Conservation (phyloP, 2,113 vertebrate genomes). For the Chionis minor region DNA sequence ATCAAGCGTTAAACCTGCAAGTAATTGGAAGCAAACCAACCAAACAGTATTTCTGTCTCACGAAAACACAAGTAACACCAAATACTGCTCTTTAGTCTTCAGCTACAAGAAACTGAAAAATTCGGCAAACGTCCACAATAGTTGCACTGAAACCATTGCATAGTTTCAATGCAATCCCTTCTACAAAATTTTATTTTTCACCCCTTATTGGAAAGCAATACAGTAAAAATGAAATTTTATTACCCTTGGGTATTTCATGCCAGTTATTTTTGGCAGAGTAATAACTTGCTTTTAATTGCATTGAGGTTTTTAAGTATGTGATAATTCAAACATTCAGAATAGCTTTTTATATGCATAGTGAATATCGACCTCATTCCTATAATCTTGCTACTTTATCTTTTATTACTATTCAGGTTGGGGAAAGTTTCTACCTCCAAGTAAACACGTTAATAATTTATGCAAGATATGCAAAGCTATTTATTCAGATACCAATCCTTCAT, state of each 20-base stretch:
- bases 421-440: not conserved
- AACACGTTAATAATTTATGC: not conserved
- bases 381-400: not conserved
- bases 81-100: not conserved
- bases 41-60: not conserved
- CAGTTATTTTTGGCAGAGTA: conserved; percentile 3
- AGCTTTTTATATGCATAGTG: not conserved
- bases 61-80: not conserved
- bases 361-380: not conserved
- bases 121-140: not conserved
- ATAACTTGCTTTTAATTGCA: conserved; percentile 11
- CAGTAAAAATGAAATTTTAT: conserved; percentile 13
- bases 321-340: conserved; percentile 15
- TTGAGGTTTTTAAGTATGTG: not conserved
- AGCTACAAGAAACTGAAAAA: not conserved
- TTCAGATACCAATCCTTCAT: not conserved
- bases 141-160: not conserved
- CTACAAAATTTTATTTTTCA: not conserved
- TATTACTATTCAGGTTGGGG: not conserved
- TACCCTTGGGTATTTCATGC: not conserved
- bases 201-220: not conserved
- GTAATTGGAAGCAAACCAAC: not conserved
- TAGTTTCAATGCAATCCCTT: not conserved
- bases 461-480: not conserved
- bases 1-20: not conserved